phyloP scores from a whole-genome alignment of 2,113 vertebrate species.

The Myiozetetes cayanensis region DNA sequence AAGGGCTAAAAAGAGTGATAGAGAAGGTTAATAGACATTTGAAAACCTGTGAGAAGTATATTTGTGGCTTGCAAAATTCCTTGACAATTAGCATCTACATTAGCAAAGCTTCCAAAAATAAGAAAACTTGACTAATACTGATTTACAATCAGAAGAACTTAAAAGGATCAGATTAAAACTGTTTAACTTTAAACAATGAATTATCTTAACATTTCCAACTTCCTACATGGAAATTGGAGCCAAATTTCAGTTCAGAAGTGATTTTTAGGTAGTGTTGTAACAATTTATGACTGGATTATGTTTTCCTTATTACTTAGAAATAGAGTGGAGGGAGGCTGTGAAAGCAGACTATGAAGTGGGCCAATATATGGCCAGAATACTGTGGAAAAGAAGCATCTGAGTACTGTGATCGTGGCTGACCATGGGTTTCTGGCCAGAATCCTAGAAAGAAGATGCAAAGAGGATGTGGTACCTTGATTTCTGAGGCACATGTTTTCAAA shows the following conservation, averaged over 20 bases:
- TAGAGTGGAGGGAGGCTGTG: background rate
- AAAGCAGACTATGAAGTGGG: background rate
- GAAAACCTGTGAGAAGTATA: slow-evolving; percentile 13
- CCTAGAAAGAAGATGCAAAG: background rate
- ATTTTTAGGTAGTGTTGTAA: background rate
- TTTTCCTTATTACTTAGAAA: background rate
- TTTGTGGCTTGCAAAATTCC: slow-evolving; percentile 21
- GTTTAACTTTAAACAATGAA: background rate
- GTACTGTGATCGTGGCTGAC: background rate
- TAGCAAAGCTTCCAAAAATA: background rate
- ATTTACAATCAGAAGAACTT: background rate
- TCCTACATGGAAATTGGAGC: background rate
- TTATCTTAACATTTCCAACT: background rate
- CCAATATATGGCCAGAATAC: background rate
- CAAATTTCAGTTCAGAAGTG: background rate
- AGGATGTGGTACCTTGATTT: background rate
- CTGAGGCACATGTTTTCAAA: background rate
- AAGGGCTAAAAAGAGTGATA: slow-evolving; percentile 2
- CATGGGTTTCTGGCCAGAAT: background rate
- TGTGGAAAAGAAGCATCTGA: background rate
- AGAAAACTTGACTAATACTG: background rate
- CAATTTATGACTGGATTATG: background rate
- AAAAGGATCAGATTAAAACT: background rate
- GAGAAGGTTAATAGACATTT: background rate
- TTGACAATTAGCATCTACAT: background rate